Conservation (phyloP, 2,888 invertebrate genomes). For the Epistrophe grossulariae region DNA sequence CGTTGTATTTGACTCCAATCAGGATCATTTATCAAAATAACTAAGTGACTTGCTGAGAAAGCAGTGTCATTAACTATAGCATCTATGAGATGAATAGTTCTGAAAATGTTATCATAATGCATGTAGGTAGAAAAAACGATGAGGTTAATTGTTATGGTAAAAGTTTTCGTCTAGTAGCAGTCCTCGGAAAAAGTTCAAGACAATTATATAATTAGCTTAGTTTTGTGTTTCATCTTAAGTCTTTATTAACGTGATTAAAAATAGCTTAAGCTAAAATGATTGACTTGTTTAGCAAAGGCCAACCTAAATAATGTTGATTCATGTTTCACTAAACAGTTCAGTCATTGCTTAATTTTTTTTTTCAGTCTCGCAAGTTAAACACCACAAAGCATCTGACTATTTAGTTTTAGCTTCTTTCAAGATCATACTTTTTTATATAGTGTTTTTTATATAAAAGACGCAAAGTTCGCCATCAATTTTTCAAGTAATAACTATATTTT, state of each 20-base stretch:
- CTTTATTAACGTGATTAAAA: background rate
- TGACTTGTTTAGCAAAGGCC: background rate
- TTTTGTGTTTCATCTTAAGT: background rate
- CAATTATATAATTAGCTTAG: background rate
- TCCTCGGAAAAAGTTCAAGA: background rate
- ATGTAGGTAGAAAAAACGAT: no score
- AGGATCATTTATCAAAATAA: slow-evolving; percentile 24
- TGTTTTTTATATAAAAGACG: background rate
- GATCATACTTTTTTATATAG: background rate
- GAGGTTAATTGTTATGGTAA: no score
- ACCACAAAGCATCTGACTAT: background rate
- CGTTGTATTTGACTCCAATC: slow-evolving; percentile 1
- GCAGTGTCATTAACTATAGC: background rate
- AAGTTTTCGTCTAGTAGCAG: no score
- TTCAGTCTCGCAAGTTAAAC: background rate
- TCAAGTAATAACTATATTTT: background rate
- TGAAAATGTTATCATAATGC: background rate
- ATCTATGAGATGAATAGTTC: background rate
- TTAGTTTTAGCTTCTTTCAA: background rate
- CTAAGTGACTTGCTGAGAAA: background rate
- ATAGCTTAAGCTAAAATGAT: background rate
- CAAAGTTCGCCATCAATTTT: slow-evolving; percentile 27
- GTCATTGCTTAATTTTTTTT: background rate
- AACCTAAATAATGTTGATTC: background rate
- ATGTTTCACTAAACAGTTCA: background rate